Base-by-base conservation (phyloP, 2,888 invertebrate genomes). In the Synergus umbraculus region DNA sequence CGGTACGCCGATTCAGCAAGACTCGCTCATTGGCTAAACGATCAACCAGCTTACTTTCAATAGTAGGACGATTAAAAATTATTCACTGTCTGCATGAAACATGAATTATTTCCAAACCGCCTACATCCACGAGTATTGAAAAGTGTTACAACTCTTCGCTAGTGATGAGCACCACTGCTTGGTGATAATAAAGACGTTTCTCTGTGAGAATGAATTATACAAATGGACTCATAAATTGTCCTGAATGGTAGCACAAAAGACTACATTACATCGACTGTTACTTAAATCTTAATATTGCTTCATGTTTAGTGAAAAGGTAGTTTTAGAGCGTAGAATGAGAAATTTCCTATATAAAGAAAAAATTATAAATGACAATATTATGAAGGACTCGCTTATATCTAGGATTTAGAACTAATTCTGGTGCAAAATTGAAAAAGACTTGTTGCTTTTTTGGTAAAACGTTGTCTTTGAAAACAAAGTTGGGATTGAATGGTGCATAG, bases 31-130 rank as follows among this genome's bases (percentile, higher is more conserved):
- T 73, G 54, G 54, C 73, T 73, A 54, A 54, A 73, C 54, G 54
- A 54, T 73, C 49, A 73, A 73, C 37, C 73, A 73, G 73, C 54
- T 54, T 73, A 73, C 54, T 54, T 73, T 73, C 73, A 73, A 73
- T 73, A 73, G 54, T 73, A 54, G 73, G 73, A 49, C 73, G 54
- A 73, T 54, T 73, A 73, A 54, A 73, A 73, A 73, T 73, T 73
- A 37, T 73, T 37, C 73, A 73, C 54, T 73, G n/a, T 37, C 37
- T 54, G 73, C 37, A 73, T 54, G 37, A 73, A 73, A 54, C 37
- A 73, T 54, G 37, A 73, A 73, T 73, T 73, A 54, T 15, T 73
- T 29, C 37, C n/a, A 73, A 54, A 54, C 54, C 73, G 49, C 69
- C 69, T 49, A 69, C 54, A 12, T 60, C 60, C 22, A 60, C 12